Evolutionary conservation across 2,888 invertebrate species (phyloP).

Genomic region (Drosophila paranaensis): DNA sequence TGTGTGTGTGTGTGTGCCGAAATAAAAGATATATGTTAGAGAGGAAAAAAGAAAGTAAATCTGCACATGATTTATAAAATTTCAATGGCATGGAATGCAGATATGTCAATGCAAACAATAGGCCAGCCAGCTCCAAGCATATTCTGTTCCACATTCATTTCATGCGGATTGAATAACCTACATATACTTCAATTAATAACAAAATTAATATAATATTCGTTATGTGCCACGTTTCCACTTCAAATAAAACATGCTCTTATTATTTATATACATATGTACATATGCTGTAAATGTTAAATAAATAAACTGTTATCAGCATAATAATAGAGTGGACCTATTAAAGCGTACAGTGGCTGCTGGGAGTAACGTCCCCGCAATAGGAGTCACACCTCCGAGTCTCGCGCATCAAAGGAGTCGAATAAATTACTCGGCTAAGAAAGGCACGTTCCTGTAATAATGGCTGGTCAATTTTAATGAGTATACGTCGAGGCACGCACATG

Average conservation of each 20-base stretch:
- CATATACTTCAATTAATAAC: not conserved
- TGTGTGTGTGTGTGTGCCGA: conserved; percentile 10
- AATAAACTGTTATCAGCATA: conserved; percentile 51
- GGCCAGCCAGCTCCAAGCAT: conserved; percentile 5
- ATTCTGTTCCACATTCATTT: conserved; percentile 5
- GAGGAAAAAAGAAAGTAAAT: conserved; percentile 40
- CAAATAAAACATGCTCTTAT: not conserved
- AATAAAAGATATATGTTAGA: conserved; percentile 15
- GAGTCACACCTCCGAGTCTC: conserved; percentile 24
- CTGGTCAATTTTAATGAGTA: conserved; percentile 80
- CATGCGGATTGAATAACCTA: not conserved
- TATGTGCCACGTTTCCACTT: not conserved
- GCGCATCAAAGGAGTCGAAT: conserved; percentile 55
- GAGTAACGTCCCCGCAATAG: conserved; percentile 5
- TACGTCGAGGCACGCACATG: conserved; percentile 63
- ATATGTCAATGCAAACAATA: conserved; percentile 69
- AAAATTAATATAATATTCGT: not conserved
- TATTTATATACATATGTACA: conserved; percentile 27
- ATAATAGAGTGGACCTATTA: conserved; percentile 51
- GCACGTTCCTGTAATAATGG: conserved; percentile 78
- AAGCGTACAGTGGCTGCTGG: conserved; percentile 16
- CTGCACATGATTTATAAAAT: conserved; percentile 82
- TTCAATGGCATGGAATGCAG: conserved; percentile 68
- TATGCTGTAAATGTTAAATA: conserved; percentile 61
- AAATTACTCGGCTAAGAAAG: conserved; percentile 66